Evolutionary conservation across 2,888 invertebrate genomes (phyloP).

Genomic region (Hyalella azteca): DNA sequence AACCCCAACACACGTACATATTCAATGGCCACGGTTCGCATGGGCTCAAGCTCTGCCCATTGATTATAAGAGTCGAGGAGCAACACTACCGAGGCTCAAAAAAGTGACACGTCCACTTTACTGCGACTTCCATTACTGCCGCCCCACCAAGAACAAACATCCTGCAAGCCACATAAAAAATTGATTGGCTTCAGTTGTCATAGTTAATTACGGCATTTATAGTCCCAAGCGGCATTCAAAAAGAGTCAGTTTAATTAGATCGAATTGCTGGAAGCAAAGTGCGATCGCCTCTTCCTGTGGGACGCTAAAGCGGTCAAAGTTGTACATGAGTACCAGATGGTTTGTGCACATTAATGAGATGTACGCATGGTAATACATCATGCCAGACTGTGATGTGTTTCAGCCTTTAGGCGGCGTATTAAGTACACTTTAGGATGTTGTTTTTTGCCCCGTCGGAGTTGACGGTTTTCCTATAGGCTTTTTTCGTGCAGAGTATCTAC

Average conservation of each 20-base stretch:
- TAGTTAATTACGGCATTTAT: conserved; percentile 19
- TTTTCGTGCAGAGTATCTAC: too few relatives aligned
- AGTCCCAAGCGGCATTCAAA: conserved; percentile 20
- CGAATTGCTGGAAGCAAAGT: conserved; percentile 31
- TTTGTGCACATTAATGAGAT: background rate
- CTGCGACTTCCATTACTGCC: conserved; percentile 20
- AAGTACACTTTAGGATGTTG: too few relatives aligned
- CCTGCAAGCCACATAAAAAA: conserved; percentile 11
- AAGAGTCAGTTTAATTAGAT: conserved; percentile 36
- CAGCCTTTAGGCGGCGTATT: background rate
- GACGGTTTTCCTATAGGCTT: too few relatives aligned
- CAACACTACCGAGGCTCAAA: background rate
- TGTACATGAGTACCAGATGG: conserved; percentile 19
- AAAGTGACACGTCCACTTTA: conserved; percentile 20
- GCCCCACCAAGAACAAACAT: conserved; percentile 33
- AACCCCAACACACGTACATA: too few relatives aligned
- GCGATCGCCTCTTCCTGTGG: background rate
- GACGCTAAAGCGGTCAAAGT: background rate
- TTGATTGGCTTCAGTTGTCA: conserved; percentile 36
- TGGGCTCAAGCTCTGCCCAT: too few relatives aligned
- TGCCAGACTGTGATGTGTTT: background rate
- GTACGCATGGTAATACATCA: background rate
- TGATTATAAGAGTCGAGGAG: too few relatives aligned
- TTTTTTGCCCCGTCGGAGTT: too few relatives aligned
- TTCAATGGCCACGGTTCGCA: too few relatives aligned